Evolutionary conservation across 2,797 vertebrate genomes (phyloP).

Genomic region (Gouania willdenowi): DNA sequence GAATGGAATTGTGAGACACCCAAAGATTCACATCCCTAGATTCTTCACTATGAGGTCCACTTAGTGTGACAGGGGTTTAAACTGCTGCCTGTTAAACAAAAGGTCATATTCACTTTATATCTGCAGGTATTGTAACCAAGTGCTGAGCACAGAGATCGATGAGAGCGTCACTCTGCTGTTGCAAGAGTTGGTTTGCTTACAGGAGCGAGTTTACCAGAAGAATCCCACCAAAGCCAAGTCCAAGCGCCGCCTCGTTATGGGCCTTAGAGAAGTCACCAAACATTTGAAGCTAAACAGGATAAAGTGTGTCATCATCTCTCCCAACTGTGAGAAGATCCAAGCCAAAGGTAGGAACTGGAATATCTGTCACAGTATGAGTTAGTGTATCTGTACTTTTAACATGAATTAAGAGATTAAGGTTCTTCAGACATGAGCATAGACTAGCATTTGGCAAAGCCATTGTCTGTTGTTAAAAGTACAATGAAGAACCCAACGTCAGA

Average conservation of each 20-base stretch:
- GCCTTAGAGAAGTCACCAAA: conserved; percentile 96
- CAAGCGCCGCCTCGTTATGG: conserved; percentile 96
- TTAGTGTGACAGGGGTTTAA: too few relatives aligned
- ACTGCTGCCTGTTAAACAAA: too few relatives aligned
- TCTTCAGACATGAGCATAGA: too few relatives aligned
- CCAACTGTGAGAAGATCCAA: conserved; percentile 99
- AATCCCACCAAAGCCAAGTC: conserved; percentile 93
- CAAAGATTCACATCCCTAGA: too few relatives aligned
- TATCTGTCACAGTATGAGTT: too few relatives aligned
- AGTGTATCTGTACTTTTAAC: too few relatives aligned
- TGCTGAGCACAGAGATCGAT: conserved; percentile 97
- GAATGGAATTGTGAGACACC: too few relatives aligned
- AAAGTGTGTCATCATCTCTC: conserved; percentile 96
- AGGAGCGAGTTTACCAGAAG: conserved; percentile 94
- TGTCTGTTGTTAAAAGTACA: too few relatives aligned
- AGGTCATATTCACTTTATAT: too few relatives aligned
- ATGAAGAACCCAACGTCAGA: too few relatives aligned
- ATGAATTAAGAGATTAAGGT: neutral
- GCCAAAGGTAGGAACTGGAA: conserved; percentile 85
- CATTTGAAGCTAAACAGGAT: conserved; percentile 97
- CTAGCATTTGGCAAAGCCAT: too few relatives aligned
- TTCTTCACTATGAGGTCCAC: too few relatives aligned
- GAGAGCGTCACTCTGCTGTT: conserved; percentile 93
- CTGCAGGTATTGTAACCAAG: conserved; percentile 96
- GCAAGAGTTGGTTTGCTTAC: conserved; percentile 96